These are phyloP conservation scores for Brenthis ino DNA, from an alignment of 2,888 invertebrate species.

Conservation along the genomic window DNA sequence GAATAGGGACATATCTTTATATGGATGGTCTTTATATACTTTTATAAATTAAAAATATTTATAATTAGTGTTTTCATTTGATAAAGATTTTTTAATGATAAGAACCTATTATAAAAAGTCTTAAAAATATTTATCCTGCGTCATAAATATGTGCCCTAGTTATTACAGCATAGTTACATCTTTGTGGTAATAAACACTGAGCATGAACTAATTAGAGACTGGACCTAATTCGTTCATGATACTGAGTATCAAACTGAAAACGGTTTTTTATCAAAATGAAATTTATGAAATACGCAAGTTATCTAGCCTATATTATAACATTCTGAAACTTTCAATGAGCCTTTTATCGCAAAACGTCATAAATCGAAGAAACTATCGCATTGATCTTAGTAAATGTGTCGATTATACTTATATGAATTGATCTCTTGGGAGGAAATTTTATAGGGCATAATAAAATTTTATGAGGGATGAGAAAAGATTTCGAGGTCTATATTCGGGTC, in stretches of 20 bases:
- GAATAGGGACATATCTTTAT: too few species aligned
- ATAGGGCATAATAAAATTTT: slow-evolving; percentile 66
- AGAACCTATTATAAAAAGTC: too few species aligned
- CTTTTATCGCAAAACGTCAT: slow-evolving; percentile 10
- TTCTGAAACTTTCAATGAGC: slow-evolving; percentile 5
- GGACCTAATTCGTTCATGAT: too few species aligned
- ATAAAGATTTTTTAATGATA: too few species aligned
- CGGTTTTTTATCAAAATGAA: background rate
- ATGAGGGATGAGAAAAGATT: slow-evolving; percentile 65
- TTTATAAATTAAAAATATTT: too few species aligned
- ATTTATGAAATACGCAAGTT: slow-evolving; percentile 7
- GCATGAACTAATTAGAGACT: too few species aligned
- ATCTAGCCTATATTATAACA: slow-evolving; percentile 6
- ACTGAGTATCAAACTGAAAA: background rate
- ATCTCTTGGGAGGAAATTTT: slow-evolving; percentile 62
- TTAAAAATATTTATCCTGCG: too few species aligned
- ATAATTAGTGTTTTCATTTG: too few species aligned
- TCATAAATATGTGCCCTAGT: too few species aligned
- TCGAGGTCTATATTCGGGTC: slow-evolving; percentile 63
- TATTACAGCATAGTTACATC: too few species aligned
- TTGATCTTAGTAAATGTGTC: slow-evolving; percentile 25
- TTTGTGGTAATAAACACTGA: background rate
- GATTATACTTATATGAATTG: slow-evolving; percentile 57
- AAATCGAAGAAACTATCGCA: slow-evolving; percentile 16
- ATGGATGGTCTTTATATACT: too few species aligned